Evolutionary conservation across 2,888 invertebrate species (phyloP).

Genomic region (Beris morrisii): DNA sequence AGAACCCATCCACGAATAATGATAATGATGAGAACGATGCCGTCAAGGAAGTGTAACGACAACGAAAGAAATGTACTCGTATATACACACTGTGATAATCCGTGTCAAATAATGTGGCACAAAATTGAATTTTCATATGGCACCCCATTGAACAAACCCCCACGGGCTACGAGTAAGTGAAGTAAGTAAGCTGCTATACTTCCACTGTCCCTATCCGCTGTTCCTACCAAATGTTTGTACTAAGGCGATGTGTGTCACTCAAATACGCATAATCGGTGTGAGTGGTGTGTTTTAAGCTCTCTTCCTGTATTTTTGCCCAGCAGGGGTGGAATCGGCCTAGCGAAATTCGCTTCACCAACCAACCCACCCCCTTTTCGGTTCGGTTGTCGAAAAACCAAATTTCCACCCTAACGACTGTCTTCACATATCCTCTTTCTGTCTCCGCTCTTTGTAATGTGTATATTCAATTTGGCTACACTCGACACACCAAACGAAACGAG

Average conservation of each 20-base stretch:
- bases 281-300: slow-evolving; percentile 33
- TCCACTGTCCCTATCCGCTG: slow-evolving; percentile 8
- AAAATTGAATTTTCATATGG: slow-evolving; percentile 55
- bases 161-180: slow-evolving; percentile 22
- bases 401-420: slow-evolving; percentile 21
- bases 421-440: background rate
- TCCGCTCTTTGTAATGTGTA: slow-evolving; percentile 12
- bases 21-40: slow-evolving; percentile 21
- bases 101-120: slow-evolving; percentile 49
- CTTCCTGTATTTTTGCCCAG: background rate
- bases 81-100: slow-evolving; percentile 34
- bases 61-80: slow-evolving; percentile 16
- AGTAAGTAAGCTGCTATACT: slow-evolving; percentile 29
- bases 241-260: slow-evolving; percentile 33
- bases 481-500: background rate
- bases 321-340: no score
- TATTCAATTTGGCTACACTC: slow-evolving; percentile 24
- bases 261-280: slow-evolving; percentile 38
- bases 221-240: slow-evolving; percentile 5
- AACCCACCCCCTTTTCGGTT: background rate
- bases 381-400: slow-evolving; percentile 22
- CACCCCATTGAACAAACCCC: slow-evolving; percentile 34
- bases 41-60: slow-evolving; percentile 17
- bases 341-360: no score
- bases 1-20: background rate